Evolutionary conservation across 2,797 vertebrate genomes (phyloP), one percentile per base, ranked within the genome.

Genomic region (Semaprochilodus insignis): DNA sequence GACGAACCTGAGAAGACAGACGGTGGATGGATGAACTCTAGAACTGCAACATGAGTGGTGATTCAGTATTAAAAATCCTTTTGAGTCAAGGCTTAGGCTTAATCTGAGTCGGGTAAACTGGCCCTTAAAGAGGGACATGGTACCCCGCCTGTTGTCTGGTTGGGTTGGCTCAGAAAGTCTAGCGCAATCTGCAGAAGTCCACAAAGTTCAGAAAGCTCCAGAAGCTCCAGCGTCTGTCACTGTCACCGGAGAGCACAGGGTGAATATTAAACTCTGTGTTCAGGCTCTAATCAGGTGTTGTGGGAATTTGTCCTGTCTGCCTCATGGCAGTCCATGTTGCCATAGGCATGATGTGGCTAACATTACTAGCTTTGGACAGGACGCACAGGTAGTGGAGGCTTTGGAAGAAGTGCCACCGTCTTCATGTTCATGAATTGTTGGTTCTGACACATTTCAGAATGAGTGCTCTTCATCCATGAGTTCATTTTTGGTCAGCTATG

Each of bases 201-300:
- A 52, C 40, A 14, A 65, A 16, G 74, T 77, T 57, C 36, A 17
- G 67, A 77, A 55, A 57, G 66, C 74, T 77, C 57, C 76, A 25
- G 25, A 63, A 36, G 40, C 55, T 52, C 17, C 23, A 76, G 63
- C 54, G 34, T n/a, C 44, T 54, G 36, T 71, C n/a, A 31, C 59
- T 76, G 67, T 82, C 27, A 2, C 65, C 4, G 3, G 69, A 63
- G 60, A 63, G 15, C 60, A 27, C 59, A 19, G 31, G 21, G 55
- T 36, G 74, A 54, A 75, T 60, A 52, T n/a, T 59, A 25, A 69
- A 59, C 36, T 60, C 67, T 62, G n/a, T 73, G 57, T 77, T 65
- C 57, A 16, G 66, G 27, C 81, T 14, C 44, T 78, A 78, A 83
- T 83, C 75, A 57, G 81, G 75, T 73, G 69, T 65, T 44, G 67